Conservation (phyloP, 2,113 vertebrate genomes). For the Jacana jacana region DNA sequence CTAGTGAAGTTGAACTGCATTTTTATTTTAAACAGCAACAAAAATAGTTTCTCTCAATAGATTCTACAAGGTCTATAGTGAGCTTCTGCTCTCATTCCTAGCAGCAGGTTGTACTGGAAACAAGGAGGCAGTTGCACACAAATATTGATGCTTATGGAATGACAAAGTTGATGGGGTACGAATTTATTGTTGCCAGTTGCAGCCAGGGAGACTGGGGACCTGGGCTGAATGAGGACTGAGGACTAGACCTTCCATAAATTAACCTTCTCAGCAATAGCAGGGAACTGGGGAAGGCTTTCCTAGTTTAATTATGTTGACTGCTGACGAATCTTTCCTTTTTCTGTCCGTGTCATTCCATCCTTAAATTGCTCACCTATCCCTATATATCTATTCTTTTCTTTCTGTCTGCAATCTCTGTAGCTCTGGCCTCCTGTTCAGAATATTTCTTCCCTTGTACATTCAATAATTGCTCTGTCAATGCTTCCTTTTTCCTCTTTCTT, state of each 20-base stretch:
- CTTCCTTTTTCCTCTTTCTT: background rate
- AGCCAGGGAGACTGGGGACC: background rate
- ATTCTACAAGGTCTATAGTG: background rate
- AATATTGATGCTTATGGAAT: background rate
- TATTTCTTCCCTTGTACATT: background rate
- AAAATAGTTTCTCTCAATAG: background rate
- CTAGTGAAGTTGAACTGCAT: background rate
- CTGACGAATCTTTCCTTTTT: background rate
- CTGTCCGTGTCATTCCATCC: background rate
- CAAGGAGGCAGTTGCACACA: background rate
- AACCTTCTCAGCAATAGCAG: background rate
- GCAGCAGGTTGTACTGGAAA: background rate
- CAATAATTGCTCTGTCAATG: background rate
- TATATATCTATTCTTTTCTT: background rate
- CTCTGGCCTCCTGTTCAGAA: background rate
- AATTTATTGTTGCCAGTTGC: background rate
- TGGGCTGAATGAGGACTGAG: background rate
- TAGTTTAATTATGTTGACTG: background rate
- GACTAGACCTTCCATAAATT: background rate
- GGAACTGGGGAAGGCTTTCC: background rate
- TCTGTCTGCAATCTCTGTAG: background rate
- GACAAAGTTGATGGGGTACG: background rate
- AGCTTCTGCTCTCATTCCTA: background rate
- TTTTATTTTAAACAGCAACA: background rate
- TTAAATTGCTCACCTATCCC: background rate